These are phyloP conservation scores for Mycalesis mineus DNA, from an alignment of 2,888 invertebrate genomes.

Conservation along the genomic window DNA sequence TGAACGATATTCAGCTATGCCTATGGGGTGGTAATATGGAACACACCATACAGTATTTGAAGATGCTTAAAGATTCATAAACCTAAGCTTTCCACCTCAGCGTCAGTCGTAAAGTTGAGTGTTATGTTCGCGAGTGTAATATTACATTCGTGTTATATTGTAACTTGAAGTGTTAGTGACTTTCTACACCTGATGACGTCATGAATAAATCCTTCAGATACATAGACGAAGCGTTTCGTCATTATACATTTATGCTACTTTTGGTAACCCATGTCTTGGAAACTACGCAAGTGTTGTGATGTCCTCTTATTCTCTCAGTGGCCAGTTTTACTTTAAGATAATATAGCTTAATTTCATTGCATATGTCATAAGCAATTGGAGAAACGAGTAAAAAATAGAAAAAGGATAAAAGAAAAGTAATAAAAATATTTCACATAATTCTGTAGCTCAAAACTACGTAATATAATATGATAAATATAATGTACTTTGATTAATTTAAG, in stretches of 20 bases:
- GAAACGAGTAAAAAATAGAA: no score
- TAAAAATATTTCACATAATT: no score
- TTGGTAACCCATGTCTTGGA: not conserved
- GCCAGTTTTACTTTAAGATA: no score
- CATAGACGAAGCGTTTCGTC: not conserved
- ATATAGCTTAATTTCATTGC: no score
- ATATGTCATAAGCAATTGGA: no score
- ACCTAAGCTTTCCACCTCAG: constrained; percentile 62
- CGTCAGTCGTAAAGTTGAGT: constrained; percentile 66
- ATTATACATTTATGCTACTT: not conserved
- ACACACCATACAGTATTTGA: constrained; percentile 58
- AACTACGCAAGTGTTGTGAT: not conserved
- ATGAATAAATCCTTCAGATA: constrained; percentile 54
- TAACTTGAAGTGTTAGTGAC: constrained; percentile 61
- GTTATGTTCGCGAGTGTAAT: constrained; percentile 47
- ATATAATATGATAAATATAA: no score
- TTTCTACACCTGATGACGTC: constrained; percentile 65
- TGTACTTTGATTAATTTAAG: no score
- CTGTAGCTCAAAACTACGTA: no score
- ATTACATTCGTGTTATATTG: constrained; percentile 55
- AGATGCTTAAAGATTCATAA: constrained; percentile 73
- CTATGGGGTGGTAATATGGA: constrained; percentile 34
- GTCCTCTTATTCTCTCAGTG: no score
- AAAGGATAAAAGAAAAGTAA: no score
- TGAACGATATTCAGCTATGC: constrained; percentile 16